phyloP scores from a whole-genome alignment of 2,113 vertebrate genomes.

The Toxotes jaculatrix region DNA sequence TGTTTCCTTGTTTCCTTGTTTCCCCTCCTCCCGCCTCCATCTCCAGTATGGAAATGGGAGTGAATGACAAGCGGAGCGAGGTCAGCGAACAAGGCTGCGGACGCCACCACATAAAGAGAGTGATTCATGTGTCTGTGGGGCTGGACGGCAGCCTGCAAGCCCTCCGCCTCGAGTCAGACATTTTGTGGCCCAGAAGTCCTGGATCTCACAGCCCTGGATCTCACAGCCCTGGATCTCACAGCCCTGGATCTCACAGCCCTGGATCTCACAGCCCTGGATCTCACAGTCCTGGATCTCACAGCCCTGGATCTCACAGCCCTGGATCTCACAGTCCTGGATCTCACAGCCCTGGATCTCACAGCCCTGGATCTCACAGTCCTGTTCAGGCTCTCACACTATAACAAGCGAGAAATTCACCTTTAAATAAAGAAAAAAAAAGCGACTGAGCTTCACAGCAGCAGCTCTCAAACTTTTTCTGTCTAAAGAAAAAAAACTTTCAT shows the following conservation, averaged over 20 bases:
- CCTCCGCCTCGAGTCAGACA: conserved; percentile 45
- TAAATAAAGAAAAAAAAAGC: neutral
- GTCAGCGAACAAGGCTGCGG: conserved; percentile 46
- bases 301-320: neutral
- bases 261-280: neutral
- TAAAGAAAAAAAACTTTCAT: too few species aligned
- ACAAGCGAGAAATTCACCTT: neutral
- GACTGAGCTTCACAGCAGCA: too few species aligned
- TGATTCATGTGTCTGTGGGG: conserved; percentile 56
- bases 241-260: neutral
- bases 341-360: neutral
- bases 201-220: neutral
- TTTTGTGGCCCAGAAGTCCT: conserved; percentile 47
- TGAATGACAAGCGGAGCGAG: conserved; percentile 44
- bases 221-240: neutral
- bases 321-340: neutral
- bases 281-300: neutral
- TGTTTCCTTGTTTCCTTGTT: conserved; percentile 23
- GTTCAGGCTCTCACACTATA: neutral
- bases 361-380: neutral
- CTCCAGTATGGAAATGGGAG: conserved; percentile 38
- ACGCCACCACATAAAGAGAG: conserved; percentile 54
- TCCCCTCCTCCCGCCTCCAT: conserved; percentile 6
- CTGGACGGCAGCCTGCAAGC: conserved; percentile 33
- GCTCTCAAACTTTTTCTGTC: too few species aligned